Percentiles rank a stretch among this genome's conserved stretches.
Evolutionary conservation across 2,113 vertebrate genomes (phyloP).

Genomic region (Notiomystis cincta): DNA sequence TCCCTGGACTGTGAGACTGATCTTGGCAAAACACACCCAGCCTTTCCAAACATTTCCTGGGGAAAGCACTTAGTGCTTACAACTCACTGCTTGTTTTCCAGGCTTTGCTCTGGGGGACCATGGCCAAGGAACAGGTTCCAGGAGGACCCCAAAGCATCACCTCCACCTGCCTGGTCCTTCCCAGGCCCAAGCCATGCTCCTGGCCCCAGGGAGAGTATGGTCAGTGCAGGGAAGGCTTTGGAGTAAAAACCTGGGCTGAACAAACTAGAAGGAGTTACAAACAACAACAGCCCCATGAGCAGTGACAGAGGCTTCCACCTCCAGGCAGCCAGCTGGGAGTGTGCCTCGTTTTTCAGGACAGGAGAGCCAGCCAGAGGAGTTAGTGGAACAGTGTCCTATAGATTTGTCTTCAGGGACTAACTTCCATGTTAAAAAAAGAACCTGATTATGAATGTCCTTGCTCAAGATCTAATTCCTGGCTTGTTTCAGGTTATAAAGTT

Average conservation of each 20-base stretch:
- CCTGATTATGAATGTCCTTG: not conserved
- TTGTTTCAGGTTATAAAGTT: not conserved
- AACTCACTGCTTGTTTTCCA: not conserved
- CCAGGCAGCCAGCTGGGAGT: not conserved
- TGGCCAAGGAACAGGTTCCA: not conserved
- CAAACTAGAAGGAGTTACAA: not conserved
- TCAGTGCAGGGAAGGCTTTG: not conserved
- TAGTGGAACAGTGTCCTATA: not conserved
- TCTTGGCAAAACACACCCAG: not conserved
- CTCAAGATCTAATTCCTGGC: slow-evolving; percentile 1
- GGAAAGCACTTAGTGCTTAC: not conserved
- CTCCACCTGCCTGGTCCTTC: not conserved
- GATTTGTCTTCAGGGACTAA: not conserved
- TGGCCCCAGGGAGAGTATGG: not conserved
- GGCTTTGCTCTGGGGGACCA: not conserved
- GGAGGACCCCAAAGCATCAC: not conserved
- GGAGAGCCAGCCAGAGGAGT: not conserved
- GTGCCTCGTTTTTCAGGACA: not conserved
- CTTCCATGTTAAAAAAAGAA: not conserved
- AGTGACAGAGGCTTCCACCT: not conserved
- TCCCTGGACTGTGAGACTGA: not conserved
- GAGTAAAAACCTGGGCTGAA: not conserved
- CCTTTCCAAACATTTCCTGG: not conserved
- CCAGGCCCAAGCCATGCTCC: not conserved
- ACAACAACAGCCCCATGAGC: not conserved